A percentile compares a stretch with the other conserved stretches of the same genome.
phyloP scores from a whole-genome alignment of 2,797 vertebrate genomes.

The Naso thynnoides region DNA sequence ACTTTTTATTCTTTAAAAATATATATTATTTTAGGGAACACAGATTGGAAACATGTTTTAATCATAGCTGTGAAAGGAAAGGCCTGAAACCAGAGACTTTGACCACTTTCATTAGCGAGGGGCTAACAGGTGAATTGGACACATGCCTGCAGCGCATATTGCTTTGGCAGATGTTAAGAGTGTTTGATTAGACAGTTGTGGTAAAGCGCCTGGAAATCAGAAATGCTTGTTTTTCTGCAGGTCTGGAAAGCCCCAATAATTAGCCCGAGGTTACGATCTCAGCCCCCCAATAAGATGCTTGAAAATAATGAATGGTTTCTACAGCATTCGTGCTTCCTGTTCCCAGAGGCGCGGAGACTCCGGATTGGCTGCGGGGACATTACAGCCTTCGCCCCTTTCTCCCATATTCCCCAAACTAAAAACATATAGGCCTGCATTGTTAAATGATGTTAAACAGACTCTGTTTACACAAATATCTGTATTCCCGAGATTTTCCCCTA shows the following conservation, averaged over 20 bases:
- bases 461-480: conserved; percentile 71
- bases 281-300: conserved; percentile 73
- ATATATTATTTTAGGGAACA: conserved; percentile 18
- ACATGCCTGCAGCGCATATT: conserved; percentile 61
- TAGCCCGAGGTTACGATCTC: conserved; percentile 75
- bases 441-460: conserved; percentile 80
- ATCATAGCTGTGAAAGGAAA: conserved; percentile 48
- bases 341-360: conserved; percentile 65
- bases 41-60: conserved; percentile 36
- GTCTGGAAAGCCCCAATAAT: conserved; percentile 80
- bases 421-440: conserved; percentile 62
- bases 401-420: conserved; percentile 69
- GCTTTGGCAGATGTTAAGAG: conserved; percentile 67
- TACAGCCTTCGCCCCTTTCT: conserved; percentile 73
- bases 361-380: conserved; percentile 79
- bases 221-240: conserved; percentile 71
- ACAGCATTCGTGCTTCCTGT: conserved; percentile 82
- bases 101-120: conserved; percentile 56
- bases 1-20: conserved; percentile 3
- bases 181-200: conserved; percentile 76
- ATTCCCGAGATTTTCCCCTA: conserved; percentile 23
- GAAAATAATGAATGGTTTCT: conserved; percentile 82
- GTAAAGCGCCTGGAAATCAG: conserved; percentile 64
- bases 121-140: conserved; percentile 76
- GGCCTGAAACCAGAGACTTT: conserved; percentile 40